These are phyloP conservation scores for Tetramorium alpestre DNA, from an alignment of 1,140 invertebrate genomes.

Conservation along the genomic window DNA sequence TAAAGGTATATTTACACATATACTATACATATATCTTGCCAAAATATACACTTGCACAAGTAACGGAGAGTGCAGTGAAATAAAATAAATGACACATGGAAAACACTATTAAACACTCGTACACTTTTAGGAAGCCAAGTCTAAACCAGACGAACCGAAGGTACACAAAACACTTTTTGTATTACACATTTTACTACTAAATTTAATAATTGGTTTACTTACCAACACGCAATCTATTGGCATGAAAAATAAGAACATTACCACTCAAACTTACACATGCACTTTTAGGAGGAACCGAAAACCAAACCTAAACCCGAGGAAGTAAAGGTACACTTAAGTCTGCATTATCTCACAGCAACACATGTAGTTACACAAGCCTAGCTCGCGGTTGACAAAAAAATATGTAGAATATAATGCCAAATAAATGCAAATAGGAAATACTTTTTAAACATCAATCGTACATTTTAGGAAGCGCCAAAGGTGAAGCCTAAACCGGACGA, in stretches of 20 bases:
- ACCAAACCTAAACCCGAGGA: constrained; percentile 57
- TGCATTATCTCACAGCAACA: neutral
- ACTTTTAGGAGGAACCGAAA: constrained; percentile 69
- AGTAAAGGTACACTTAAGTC: constrained; percentile 70
- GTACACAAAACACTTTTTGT: constrained; percentile 65
- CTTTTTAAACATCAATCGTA: neutral
- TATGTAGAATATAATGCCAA: neutral
- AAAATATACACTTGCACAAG: neutral
- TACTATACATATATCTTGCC: neutral
- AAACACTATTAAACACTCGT: constrained; percentile 31
- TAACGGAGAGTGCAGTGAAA: neutral
- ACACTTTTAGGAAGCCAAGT: constrained; percentile 71
- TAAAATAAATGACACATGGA: neutral
- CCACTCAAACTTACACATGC: neutral
- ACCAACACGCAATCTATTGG: neutral
- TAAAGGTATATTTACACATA: constrained; percentile 70
- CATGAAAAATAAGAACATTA: neutral
- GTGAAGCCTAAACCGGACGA: constrained; percentile 48
- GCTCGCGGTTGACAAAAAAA: neutral
- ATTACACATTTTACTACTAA: neutral
- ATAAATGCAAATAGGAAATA: neutral
- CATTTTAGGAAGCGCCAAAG: constrained; percentile 50
- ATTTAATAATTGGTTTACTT: neutral
- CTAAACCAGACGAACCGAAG: constrained; percentile 73
- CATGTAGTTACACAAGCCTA: neutral